Evolutionary conservation across 2,113 vertebrate species (phyloP).

Genomic region (Campylorhamphus procurvoides): DNA sequence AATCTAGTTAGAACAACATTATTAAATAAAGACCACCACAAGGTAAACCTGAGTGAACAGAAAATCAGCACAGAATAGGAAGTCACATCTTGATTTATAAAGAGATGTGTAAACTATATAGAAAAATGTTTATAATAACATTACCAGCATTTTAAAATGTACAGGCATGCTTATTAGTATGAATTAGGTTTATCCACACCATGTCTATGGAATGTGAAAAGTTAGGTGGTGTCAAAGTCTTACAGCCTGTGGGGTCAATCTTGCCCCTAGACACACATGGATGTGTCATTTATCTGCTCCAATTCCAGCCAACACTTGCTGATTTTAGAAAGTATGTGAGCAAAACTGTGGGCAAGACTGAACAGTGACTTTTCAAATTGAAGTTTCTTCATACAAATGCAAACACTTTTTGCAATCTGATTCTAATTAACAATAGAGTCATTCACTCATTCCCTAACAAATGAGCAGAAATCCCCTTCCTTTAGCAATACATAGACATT

Average conservation of each 20-base stretch:
- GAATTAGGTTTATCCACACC: background rate
- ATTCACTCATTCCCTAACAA: conserved; percentile 49
- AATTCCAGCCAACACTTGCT: conserved; percentile 36
- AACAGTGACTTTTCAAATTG: conserved; percentile 39
- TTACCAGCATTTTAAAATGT: background rate
- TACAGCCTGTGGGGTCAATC: conserved; percentile 24
- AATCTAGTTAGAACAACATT: background rate
- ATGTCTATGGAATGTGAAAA: background rate
- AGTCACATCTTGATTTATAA: background rate
- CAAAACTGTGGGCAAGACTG: conserved; percentile 48
- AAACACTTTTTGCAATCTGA: conserved; percentile 65
- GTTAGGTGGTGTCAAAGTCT: background rate
- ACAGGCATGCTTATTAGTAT: background rate
- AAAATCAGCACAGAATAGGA: background rate
- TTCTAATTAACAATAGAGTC: conserved; percentile 54
- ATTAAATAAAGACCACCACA: background rate
- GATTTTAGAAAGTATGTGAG: conserved; percentile 36
- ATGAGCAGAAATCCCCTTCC: conserved; percentile 62
- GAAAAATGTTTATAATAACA: background rate
- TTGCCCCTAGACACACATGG: background rate
- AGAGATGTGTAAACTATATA: background rate
- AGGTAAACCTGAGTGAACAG: background rate
- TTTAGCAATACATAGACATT: conserved; percentile 40
- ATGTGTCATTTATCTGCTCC: conserved; percentile 3
- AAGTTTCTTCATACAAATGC: conserved; percentile 49